Percentiles rank a stretch among this genome's conserved stretches.
Conservation (phyloP, 2,797 vertebrate species). For the Xenops minutus region DNA sequence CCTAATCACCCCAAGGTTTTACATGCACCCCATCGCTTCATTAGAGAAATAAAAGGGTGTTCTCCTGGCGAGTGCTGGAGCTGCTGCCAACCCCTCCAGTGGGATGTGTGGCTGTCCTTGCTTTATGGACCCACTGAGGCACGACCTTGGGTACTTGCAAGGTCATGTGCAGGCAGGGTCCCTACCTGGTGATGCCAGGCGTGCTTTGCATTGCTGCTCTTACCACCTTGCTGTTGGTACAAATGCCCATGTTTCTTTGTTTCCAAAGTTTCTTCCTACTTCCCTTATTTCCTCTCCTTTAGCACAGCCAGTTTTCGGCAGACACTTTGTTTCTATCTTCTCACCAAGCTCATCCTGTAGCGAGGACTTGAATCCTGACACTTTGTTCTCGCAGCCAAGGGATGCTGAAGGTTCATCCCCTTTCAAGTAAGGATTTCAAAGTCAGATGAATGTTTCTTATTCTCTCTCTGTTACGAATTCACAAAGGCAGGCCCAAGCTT, state of each 20-base stretch:
- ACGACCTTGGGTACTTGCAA: not conserved
- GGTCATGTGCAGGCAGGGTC: accelerated
- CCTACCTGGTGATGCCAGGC: not conserved
- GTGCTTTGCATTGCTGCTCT: not conserved
- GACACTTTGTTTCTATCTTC: not conserved
- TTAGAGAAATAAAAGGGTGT: not conserved
- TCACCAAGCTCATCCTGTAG: not conserved
- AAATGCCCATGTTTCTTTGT: not conserved
- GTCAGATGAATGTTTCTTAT: not conserved
- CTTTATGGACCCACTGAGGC: not conserved
- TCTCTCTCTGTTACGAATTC: not conserved
- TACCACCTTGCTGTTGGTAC: not conserved
- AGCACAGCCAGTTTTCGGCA: not conserved
- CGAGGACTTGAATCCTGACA: not conserved
- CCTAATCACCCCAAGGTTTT: accelerated
- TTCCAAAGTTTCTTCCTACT: not conserved
- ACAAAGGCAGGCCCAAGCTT: not conserved
- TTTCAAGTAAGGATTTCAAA: not conserved
- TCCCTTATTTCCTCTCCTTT: not conserved
- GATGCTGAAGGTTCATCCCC: not conserved
- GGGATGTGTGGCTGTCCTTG: not conserved
- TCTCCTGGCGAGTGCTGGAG: not conserved
- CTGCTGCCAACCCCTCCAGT: not conserved
- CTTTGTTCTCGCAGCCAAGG: not conserved
- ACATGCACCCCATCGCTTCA: accelerated